Conservation (phyloP, 2,113 vertebrate genomes). For the Larimichthys crocea region DNA sequence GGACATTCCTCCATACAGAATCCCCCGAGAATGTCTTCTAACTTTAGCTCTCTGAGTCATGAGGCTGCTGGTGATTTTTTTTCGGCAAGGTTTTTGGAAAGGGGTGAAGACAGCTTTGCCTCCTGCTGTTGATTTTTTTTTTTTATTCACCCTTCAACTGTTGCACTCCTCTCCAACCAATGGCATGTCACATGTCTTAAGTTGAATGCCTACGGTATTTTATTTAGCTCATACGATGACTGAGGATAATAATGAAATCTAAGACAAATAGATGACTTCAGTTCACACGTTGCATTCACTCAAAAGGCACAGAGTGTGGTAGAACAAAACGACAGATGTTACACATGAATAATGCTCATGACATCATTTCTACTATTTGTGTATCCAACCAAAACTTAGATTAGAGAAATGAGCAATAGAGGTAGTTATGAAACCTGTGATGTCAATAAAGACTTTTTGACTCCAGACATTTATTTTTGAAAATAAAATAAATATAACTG, state of each 20-base stretch:
- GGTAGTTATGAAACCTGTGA: too few relatives aligned
- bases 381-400: too few relatives aligned
- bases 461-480: too few relatives aligned
- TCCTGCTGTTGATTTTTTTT: not conserved
- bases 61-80: not conserved
- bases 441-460: too few relatives aligned
- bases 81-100: not conserved
- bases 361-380: not conserved
- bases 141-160: not conserved
- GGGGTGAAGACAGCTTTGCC: not conserved
- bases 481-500: too few relatives aligned
- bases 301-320: not conserved
- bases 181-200: not conserved
- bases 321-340: not conserved
- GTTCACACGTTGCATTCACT: too few relatives aligned
- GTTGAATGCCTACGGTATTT: too few relatives aligned
- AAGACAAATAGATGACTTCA: not conserved
- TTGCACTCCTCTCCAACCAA: not conserved
- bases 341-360: not conserved
- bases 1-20: not conserved
- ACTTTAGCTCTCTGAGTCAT: conserved; percentile 9
- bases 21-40: not conserved
- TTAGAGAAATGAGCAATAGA: too few relatives aligned
- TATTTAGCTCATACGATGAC: not conserved
- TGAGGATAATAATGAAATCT: not conserved